A percentile compares a stretch with the other conserved stretches of the same genome.
These are phyloP conservation scores for Tenthredo distinguenda DNA, from an alignment of 2,888 invertebrate genomes.

Conservation along the genomic window DNA sequence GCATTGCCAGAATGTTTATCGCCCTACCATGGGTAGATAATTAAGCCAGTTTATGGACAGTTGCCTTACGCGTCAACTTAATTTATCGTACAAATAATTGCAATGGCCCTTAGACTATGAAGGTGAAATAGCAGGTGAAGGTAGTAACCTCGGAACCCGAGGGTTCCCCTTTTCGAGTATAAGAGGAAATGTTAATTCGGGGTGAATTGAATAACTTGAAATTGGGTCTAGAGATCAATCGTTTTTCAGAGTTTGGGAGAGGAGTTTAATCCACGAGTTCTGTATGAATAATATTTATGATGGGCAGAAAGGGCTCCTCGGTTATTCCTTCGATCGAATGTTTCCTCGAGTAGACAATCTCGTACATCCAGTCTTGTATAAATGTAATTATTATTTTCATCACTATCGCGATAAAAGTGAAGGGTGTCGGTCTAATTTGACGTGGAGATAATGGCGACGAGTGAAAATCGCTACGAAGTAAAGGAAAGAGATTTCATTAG, in stretches of 20 bases:
- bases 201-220: background rate
- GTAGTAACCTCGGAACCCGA: background rate
- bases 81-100: constrained; percentile 34
- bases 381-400: constrained; percentile 17
- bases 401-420: background rate
- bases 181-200: background rate
- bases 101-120: background rate
- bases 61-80: constrained; percentile 29
- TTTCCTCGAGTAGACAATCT: background rate
- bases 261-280: background rate
- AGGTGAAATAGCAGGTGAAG: constrained; percentile 12
- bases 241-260: background rate
- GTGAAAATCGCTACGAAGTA: constrained; percentile 4
- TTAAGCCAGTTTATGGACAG: constrained; percentile 64
- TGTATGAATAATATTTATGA: background rate
- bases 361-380: background rate
- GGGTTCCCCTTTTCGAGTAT: background rate
- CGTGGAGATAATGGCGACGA: constrained; percentile 11
- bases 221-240: background rate
- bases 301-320: background rate
- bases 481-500: constrained; percentile 21
- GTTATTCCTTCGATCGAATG: background rate
- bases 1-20: constrained; percentile 58
- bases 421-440: constrained; percentile 17
- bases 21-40: constrained; percentile 59